Conservation (phyloP, 2,797 vertebrate genomes). For the Selene dorsalis region DNA sequence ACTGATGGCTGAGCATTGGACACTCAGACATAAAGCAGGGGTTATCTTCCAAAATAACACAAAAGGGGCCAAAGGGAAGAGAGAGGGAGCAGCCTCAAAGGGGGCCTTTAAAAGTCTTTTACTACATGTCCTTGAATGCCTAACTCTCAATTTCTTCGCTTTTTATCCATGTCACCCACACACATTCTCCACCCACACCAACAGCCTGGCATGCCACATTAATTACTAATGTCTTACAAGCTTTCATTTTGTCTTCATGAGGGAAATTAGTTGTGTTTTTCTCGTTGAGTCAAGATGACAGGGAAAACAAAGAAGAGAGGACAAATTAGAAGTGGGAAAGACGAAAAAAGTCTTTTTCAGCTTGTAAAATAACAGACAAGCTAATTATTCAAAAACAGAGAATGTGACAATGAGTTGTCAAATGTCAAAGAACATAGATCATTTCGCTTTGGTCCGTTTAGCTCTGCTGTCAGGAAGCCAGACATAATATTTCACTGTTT, state of each 20-base stretch:
- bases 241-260: constrained; percentile 71
- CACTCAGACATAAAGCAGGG: constrained; percentile 61
- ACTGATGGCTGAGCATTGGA: constrained; percentile 68
- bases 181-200: constrained; percentile 58
- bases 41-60: constrained; percentile 73
- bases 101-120: constrained; percentile 69
- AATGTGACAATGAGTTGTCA: constrained; percentile 64
- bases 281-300: constrained; percentile 69
- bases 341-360: constrained; percentile 56
- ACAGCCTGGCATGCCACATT: constrained; percentile 58
- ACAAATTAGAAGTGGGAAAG: constrained; percentile 60
- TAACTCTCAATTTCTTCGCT: constrained; percentile 58
- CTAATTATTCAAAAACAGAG: constrained; percentile 68
- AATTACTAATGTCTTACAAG: constrained; percentile 76
- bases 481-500: constrained; percentile 34
- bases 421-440: constrained; percentile 59
- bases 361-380: constrained; percentile 62
- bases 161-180: constrained; percentile 66
- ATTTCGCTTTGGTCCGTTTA: constrained; percentile 45
- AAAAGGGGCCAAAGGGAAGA: constrained; percentile 32
- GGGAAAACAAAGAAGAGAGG: constrained; percentile 58
- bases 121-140: constrained; percentile 68
- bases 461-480: constrained; percentile 26
- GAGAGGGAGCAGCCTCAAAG: constrained; percentile 47
- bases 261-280: constrained; percentile 74